Percentiles rank a stretch among this genome's conserved stretches.
Evolutionary conservation across 2,888 invertebrate genomes (phyloP).

Genomic region (Ornithoptera priamus): DNA sequence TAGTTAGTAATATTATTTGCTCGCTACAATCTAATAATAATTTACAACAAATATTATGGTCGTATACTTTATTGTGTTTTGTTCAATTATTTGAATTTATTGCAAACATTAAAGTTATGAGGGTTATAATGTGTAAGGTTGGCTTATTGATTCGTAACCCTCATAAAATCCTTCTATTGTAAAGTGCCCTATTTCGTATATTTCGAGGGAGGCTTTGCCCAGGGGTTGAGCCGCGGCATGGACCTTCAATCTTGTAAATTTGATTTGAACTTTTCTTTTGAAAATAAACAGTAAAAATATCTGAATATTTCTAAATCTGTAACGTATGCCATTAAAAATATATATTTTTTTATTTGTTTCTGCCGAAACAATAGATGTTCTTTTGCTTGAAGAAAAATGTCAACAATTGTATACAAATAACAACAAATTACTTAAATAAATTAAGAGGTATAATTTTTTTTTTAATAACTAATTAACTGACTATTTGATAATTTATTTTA

Average conservation of each 20-base stretch:
- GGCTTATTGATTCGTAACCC: slow-evolving; percentile 71
- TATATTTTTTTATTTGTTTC: too few relatives aligned
- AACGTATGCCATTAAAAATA: too few relatives aligned
- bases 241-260: slow-evolving; percentile 47
- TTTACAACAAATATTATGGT: slow-evolving; percentile 1
- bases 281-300: too few relatives aligned
- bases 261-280: slow-evolving; percentile 41
- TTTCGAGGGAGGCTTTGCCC: slow-evolving; percentile 59
- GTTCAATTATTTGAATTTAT: slow-evolving; percentile 35
- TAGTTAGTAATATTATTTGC: too few relatives aligned
- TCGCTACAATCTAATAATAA: not conserved
- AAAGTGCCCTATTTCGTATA: slow-evolving; percentile 64
- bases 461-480: too few relatives aligned
- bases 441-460: too few relatives aligned
- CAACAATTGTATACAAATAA: too few relatives aligned
- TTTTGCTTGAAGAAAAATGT: too few relatives aligned
- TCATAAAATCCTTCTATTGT: slow-evolving; percentile 70
- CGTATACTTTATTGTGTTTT: slow-evolving; percentile 22
- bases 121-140: slow-evolving; percentile 52
- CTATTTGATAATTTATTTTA: too few relatives aligned
- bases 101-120: slow-evolving; percentile 51
- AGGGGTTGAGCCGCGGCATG: slow-evolving; percentile 51
- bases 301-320: too few relatives aligned
- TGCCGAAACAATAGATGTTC: too few relatives aligned
- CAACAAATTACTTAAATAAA: too few relatives aligned